Percentiles rank a stretch among this genome's conserved stretches.
phyloP scores from a whole-genome alignment of 2,113 vertebrate species.

The Anguilla japonica region DNA sequence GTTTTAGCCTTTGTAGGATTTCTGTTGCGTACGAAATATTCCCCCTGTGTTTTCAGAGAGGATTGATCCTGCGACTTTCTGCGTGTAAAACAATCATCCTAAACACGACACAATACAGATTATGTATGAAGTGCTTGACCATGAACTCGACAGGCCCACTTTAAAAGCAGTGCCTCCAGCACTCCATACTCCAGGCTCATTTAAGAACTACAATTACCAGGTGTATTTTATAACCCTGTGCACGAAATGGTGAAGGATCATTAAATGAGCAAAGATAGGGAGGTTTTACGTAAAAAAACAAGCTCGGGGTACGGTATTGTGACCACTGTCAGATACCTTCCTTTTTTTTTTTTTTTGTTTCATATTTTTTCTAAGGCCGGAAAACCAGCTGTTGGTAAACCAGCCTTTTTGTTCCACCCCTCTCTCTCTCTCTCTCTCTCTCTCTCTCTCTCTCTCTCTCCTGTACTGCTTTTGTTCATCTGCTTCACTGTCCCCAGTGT shows the following conservation, averaged over 20 bases:
- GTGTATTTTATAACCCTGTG: neutral
- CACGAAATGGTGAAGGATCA: neutral
- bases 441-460: constrained; percentile 74
- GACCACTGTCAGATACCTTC: neutral
- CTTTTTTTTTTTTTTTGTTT: neutral
- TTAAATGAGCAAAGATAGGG: neutral
- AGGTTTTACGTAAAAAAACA: neutral
- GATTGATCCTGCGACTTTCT: no score
- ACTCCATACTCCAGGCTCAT: no score
- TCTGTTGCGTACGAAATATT: no score
- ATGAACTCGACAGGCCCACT: no score
- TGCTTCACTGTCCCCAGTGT: neutral
- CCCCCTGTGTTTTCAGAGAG: no score
- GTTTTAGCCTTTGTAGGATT: no score
- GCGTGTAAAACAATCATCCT: no score
- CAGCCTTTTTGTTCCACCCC: constrained; percentile 29
- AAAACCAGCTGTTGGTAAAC: neutral
- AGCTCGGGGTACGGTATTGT: neutral
- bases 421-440: constrained; percentile 70
- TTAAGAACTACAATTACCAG: neutral
- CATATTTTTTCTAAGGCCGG: neutral
- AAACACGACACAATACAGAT: no score
- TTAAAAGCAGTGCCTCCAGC: no score
- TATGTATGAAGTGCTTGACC: no score
- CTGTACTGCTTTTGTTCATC: constrained; percentile 53